Conservation (phyloP, 2,113 vertebrate species). For the Oxyura jamaicensis region DNA sequence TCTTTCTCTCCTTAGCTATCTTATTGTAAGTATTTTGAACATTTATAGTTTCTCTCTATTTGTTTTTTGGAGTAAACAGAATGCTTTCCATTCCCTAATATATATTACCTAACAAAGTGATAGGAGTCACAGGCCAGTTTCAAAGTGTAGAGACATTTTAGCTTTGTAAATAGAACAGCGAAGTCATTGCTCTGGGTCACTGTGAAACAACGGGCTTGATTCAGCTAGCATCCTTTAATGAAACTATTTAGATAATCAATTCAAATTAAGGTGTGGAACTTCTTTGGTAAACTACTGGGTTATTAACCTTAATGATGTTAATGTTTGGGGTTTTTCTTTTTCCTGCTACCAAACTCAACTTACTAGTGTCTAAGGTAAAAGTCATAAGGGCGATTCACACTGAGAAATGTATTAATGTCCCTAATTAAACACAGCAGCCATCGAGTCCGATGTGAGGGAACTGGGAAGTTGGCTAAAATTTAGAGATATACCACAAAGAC, state of each 20-base stretch:
- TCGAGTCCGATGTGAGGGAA: not conserved
- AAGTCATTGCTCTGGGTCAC: not conserved
- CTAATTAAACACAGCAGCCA: constrained; percentile 26
- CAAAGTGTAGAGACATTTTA: not conserved
- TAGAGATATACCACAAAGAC: not conserved
- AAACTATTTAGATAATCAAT: constrained; percentile 8
- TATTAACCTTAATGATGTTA: not conserved
- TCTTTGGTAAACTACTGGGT: not conserved
- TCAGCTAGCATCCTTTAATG: not conserved
- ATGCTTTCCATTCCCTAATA: not conserved
- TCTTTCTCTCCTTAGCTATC: not conserved
- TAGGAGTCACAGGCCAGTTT: not conserved
- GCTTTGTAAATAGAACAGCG: not conserved
- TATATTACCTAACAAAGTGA: not conserved
- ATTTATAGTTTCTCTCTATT: not conserved
- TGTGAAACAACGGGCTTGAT: not conserved
- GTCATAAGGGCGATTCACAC: not conserved
- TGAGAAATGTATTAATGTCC: constrained; percentile 20
- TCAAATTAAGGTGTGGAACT: constrained; percentile 12
- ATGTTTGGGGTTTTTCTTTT: not conserved
- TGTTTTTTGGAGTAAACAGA: not conserved
- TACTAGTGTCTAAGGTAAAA: constrained; percentile 9
- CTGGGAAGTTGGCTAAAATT: not conserved
- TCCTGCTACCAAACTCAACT: not conserved
- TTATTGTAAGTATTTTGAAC: not conserved